These are phyloP conservation scores for Geotrupes spiniger DNA, from an alignment of 2,888 invertebrate species.

Conservation along the genomic window DNA sequence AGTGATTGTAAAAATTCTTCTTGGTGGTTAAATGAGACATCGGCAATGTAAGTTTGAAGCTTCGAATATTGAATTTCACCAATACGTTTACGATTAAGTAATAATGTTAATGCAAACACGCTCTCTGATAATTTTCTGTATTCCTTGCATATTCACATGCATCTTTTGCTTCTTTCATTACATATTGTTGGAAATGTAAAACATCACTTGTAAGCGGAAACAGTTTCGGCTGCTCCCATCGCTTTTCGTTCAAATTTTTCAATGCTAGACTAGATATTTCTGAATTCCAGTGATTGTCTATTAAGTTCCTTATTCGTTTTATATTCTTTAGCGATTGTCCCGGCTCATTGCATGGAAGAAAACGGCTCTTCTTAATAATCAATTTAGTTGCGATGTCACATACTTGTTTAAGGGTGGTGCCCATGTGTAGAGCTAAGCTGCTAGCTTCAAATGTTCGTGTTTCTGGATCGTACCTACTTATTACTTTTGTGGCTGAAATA, in stretches of 20 bases:
- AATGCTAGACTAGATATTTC: conserved; percentile 20
- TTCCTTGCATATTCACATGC: background rate
- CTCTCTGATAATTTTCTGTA: conserved; percentile 8
- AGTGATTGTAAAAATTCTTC: conserved; percentile 22
- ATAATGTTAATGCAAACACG: conserved; percentile 18
- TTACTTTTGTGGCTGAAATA: conserved; percentile 21
- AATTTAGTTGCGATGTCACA: conserved; percentile 24
- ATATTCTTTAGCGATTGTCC: conserved; percentile 21
- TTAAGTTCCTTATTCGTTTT: conserved; percentile 14
- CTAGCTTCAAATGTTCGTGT: conserved; percentile 22
- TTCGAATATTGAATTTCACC: conserved; percentile 26
- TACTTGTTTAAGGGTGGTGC: conserved; percentile 26
- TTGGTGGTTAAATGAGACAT: conserved; percentile 15
- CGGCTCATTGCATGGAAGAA: conserved; percentile 7
- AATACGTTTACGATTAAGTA: conserved; percentile 25
- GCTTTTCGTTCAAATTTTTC: conserved; percentile 18
- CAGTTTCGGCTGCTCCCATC: conserved; percentile 20
- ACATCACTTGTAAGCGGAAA: conserved; percentile 21
- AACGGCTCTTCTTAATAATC: conserved; percentile 23
- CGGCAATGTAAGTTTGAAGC: conserved; percentile 12
- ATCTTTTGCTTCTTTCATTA: conserved; percentile 16
- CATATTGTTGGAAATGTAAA: conserved; percentile 19
- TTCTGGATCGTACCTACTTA: conserved; percentile 23
- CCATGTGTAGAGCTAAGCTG: conserved; percentile 28
- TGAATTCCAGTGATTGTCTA: conserved; percentile 17